These are phyloP conservation scores for Chaenodraco wilsoni DNA, from an alignment of 2,797 vertebrate species.

Conservation along the genomic window DNA sequence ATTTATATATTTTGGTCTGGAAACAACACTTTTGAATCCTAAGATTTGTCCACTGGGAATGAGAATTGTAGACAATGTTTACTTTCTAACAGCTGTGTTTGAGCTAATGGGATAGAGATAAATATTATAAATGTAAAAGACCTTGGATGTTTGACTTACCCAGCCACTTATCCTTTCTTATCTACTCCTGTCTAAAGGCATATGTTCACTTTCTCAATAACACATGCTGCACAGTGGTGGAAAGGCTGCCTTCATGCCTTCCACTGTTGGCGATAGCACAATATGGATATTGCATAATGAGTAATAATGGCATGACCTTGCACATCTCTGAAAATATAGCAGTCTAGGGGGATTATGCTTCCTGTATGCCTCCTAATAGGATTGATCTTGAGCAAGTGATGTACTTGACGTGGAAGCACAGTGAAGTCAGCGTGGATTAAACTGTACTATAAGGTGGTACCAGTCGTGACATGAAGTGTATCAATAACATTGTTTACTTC, in stretches of 20 bases:
- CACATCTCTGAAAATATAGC: slow-evolving; percentile 68
- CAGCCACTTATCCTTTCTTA: slow-evolving; percentile 33
- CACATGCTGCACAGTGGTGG: slow-evolving; percentile 58
- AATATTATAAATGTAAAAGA: slow-evolving; percentile 43
- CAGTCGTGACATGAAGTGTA: slow-evolving; percentile 73
- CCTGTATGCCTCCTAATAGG: slow-evolving; percentile 57
- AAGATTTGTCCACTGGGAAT: slow-evolving; percentile 24
- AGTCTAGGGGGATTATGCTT: slow-evolving; percentile 50
- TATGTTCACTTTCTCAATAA: slow-evolving; percentile 46
- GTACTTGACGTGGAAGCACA: slow-evolving; percentile 64
- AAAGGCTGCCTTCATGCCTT: slow-evolving; percentile 55
- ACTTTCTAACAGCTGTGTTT: slow-evolving; percentile 32
- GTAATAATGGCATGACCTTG: slow-evolving; percentile 75
- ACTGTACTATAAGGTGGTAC: slow-evolving; percentile 65
- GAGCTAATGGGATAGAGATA: not conserved
- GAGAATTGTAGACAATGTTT: slow-evolving; percentile 10
- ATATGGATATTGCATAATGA: slow-evolving; percentile 62
- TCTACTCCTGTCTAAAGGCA: slow-evolving; percentile 32
- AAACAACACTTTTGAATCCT: slow-evolving; percentile 4
- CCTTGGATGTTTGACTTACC: slow-evolving; percentile 46
- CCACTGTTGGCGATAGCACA: slow-evolving; percentile 69
- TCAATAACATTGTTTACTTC: slow-evolving; percentile 85
- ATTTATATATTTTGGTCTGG: slow-evolving; percentile 35
- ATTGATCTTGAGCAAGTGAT: slow-evolving; percentile 60
- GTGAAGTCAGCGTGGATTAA: slow-evolving; percentile 67